Evolutionary conservation across 1,140 invertebrate species (phyloP).

Genomic region (Drosophila bifasciata): DNA sequence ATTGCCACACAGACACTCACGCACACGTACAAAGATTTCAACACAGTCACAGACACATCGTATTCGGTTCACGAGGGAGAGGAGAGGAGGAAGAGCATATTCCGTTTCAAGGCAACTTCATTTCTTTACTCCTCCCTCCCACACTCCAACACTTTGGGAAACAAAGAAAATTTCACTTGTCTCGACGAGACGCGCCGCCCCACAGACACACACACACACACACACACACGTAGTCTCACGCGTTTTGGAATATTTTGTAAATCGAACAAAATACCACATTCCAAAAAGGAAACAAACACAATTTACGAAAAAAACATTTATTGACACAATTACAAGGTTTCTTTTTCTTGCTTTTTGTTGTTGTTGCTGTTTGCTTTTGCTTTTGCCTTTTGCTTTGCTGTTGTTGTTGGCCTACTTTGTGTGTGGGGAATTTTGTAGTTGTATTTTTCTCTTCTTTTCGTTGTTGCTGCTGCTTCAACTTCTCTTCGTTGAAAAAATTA

Average conservation of each 20-base stretch:
- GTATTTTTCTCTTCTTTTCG: slow-evolving; percentile 37
- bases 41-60: slow-evolving; percentile 42
- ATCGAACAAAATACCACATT: slow-evolving; percentile 18
- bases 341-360: slow-evolving; percentile 53
- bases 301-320: slow-evolving; percentile 63
- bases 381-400: slow-evolving; percentile 50
- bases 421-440: slow-evolving; percentile 66
- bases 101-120: slow-evolving; percentile 73
- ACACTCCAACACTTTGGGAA: slow-evolving; percentile 45
- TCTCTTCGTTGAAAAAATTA: slow-evolving; percentile 76
- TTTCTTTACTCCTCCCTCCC: slow-evolving; percentile 71
- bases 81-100: slow-evolving; percentile 32
- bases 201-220: slow-evolving; percentile 30
- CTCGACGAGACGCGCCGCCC: slow-evolving; percentile 24
- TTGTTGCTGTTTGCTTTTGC: slow-evolving; percentile 47
- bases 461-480: slow-evolving; percentile 62
- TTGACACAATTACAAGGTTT: slow-evolving; percentile 75
- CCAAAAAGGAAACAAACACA: slow-evolving; percentile 64
- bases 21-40: slow-evolving; percentile 16
- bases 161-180: slow-evolving; percentile 81
- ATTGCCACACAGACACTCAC: slow-evolving; percentile 62
- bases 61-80: slow-evolving; percentile 10
- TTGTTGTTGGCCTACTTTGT: slow-evolving; percentile 79
- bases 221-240: slow-evolving; percentile 11
- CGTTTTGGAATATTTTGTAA: neutral